Conservation (phyloP, 2,113 vertebrate species). For the Oryctolagus cuniculus region DNA sequence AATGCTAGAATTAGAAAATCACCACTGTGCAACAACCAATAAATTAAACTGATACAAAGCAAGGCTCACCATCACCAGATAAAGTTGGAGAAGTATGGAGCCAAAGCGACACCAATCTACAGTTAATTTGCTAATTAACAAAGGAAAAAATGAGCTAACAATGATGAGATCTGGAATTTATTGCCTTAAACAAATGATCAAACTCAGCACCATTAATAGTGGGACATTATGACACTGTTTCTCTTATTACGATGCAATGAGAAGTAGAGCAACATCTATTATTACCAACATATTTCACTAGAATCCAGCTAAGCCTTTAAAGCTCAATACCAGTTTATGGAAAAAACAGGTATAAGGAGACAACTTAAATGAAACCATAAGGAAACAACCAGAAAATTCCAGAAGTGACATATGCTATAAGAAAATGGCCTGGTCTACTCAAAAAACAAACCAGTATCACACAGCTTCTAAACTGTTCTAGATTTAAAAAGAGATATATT, state of each 20-base stretch:
- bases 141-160: background rate
- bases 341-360: conserved; percentile 45
- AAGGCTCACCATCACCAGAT: background rate
- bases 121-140: conserved; percentile 26
- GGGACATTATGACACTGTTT: background rate
- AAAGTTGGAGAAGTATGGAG: background rate
- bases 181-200: conserved; percentile 49
- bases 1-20: conserved; percentile 53
- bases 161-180: background rate
- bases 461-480: conserved; percentile 17
- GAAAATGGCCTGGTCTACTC: background rate
- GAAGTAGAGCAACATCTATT: background rate
- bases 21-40: conserved; percentile 53
- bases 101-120: background rate
- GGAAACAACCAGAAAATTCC: conserved; percentile 59
- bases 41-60: conserved; percentile 3
- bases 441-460: background rate
- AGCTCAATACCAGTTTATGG: background rate
- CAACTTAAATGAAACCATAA: conserved; percentile 41
- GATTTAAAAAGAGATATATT: conserved; percentile 43
- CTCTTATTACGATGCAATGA: background rate
- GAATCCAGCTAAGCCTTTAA: conserved; percentile 28
- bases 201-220: conserved; percentile 15
- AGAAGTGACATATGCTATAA: conserved; percentile 42
- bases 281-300: background rate